Conservation (phyloP, 1,140 invertebrate genomes). For the Trypoxylus dichotomus region DNA sequence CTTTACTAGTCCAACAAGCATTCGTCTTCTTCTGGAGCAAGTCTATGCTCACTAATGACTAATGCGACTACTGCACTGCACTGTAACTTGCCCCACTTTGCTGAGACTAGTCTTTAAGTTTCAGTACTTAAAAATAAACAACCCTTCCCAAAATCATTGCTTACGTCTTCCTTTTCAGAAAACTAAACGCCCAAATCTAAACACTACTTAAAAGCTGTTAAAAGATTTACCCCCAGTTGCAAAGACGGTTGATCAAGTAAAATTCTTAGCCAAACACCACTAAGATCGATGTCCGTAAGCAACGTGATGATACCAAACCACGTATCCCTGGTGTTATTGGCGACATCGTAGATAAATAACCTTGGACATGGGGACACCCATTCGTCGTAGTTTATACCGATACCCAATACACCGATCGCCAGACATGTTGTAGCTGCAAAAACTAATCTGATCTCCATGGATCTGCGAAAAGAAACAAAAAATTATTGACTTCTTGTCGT, state of each 20-base stretch:
- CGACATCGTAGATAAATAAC: slow-evolving; percentile 44
- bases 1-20: no score
- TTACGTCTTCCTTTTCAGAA: background rate
- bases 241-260: slow-evolving; percentile 43
- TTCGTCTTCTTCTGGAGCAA: no score
- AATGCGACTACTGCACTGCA: no score
- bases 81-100: no score
- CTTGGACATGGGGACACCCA: slow-evolving; percentile 46
- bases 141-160: background rate
- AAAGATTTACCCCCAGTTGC: slow-evolving; percentile 48
- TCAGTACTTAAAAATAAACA: no score
- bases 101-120: no score
- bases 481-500: background rate
- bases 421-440: background rate
- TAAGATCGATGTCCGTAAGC: slow-evolving; percentile 39
- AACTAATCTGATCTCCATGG: background rate
- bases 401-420: background rate
- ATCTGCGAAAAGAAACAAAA: background rate
- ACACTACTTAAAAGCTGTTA: no score
- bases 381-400: background rate
- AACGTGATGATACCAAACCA: slow-evolving; percentile 48
- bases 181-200: no score
- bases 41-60: no score
- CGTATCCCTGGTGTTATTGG: slow-evolving; percentile 39
- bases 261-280: slow-evolving; percentile 47